These are phyloP conservation scores for Vanessa atalanta DNA, from an alignment of 1,140 invertebrate species.

Conservation along the genomic window DNA sequence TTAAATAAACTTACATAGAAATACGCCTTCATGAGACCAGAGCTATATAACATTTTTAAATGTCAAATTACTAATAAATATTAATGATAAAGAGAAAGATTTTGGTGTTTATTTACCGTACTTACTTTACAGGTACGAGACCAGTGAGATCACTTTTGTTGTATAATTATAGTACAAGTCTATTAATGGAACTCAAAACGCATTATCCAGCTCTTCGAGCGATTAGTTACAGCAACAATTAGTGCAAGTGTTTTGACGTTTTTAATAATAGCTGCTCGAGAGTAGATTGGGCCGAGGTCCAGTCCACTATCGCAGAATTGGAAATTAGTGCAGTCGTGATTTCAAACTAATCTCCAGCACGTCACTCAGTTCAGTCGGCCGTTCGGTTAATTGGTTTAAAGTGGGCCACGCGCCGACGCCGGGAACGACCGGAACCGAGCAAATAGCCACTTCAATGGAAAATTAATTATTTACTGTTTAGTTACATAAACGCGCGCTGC, in stretches of 20 bases:
- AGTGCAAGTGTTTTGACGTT: neutral
- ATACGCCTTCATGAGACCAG: too few species aligned
- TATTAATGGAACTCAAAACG: too few species aligned
- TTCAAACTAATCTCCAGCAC: slow-evolving; percentile 1
- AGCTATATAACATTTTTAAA: too few species aligned
- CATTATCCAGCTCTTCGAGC: too few species aligned
- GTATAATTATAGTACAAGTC: too few species aligned
- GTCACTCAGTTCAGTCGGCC: neutral
- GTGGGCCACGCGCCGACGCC: neutral
- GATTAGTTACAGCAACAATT: too few species aligned
- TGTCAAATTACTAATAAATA: too few species aligned
- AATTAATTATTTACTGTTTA: slow-evolving; percentile 4
- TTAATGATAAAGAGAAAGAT: too few species aligned
- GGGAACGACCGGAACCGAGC: neutral
- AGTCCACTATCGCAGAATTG: neutral
- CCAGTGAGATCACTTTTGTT: too few species aligned
- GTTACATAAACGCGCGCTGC: neutral
- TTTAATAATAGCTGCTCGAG: neutral
- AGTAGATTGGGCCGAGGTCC: neutral
- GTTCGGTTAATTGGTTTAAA: slow-evolving; percentile 5
- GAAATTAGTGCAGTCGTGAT: slow-evolving; percentile 2
- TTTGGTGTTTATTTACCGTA: too few species aligned
- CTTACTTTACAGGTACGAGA: too few species aligned
- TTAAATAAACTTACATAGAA: too few species aligned
- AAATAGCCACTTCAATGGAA: neutral